phyloP scores from a whole-genome alignment of 2,113 vertebrate genomes.

The Gorsachius goisagi region DNA sequence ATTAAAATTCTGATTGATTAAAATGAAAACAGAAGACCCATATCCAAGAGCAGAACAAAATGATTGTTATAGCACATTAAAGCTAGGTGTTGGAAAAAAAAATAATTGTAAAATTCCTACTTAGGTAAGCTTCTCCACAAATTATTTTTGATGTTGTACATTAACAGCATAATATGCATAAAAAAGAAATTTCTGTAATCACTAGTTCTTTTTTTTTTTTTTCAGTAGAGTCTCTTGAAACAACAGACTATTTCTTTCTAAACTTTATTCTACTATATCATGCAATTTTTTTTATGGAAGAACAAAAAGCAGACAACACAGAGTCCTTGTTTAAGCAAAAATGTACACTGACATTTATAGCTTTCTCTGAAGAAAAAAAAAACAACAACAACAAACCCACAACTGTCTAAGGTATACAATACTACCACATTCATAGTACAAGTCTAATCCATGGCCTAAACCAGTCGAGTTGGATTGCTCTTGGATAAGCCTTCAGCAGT shows the following conservation, averaged over 20 bases:
- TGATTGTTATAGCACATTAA: neutral
- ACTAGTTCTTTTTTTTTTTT: neutral
- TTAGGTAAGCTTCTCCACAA: neutral
- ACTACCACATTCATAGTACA: neutral
- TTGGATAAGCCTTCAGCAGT: neutral
- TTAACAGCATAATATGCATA: neutral
- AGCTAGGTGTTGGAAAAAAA: neutral
- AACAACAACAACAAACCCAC: neutral
- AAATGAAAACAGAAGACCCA: neutral
- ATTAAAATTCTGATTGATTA: neutral
- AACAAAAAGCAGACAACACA: neutral
- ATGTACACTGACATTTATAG: neutral
- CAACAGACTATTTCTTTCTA: neutral
- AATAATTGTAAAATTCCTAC: neutral
- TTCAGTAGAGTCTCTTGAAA: neutral
- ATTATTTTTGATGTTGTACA: neutral
- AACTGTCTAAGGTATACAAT: neutral
- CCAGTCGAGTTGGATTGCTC: neutral
- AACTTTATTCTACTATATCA: neutral
- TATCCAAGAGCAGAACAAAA: neutral
- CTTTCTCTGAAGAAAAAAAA: neutral
- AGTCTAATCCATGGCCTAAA: neutral
- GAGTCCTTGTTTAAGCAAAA: neutral
- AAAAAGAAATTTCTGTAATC: neutral
- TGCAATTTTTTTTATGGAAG: neutral